Conservation (phyloP, 2,113 vertebrate species). For the Herpetotheres cachinnans region DNA sequence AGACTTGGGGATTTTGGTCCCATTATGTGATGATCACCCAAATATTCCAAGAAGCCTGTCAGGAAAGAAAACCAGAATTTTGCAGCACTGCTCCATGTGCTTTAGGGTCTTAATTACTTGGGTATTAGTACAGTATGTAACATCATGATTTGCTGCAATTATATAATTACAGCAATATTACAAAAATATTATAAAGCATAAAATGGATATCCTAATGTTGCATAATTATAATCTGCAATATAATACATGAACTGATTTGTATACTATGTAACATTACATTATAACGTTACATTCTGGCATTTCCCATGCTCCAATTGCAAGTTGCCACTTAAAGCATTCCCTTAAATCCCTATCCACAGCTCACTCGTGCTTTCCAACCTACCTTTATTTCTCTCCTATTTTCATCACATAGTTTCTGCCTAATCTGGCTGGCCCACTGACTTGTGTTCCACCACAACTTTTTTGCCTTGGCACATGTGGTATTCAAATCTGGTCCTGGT, state of each 20-base stretch:
- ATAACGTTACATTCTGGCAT: neutral
- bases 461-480: neutral
- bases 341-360: neutral
- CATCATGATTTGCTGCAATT: neutral
- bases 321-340: neutral
- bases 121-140: neutral
- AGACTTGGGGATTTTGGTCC: neutral
- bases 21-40: neutral
- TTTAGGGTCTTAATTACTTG: neutral
- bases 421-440: neutral
- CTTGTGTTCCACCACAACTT: neutral
- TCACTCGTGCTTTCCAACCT: neutral
- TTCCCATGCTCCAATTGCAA: neutral
- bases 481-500: neutral
- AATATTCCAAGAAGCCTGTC: neutral
- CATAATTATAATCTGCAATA: neutral
- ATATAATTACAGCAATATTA: slow-evolving; percentile 27
- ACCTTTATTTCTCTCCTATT: neutral
- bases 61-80: neutral
- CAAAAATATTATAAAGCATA: slow-evolving; percentile 8
- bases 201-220: neutral
- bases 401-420: neutral
- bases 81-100: neutral
- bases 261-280: neutral
- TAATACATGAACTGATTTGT: neutral